Percentiles rank a stretch among this genome's conserved stretches.
Evolutionary conservation across 1,140 invertebrate species (phyloP).

Genomic region (Caenorhabditis elegans): WBcel235 BX284604.4:13122001-13122500

Average conservation of each 20-base stretch:
- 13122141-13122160: constrained; percentile 30
- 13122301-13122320: constrained; percentile 6
- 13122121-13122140: constrained; percentile 2
- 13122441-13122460: not conserved
- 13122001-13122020: no score
- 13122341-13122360: not conserved
- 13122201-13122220: constrained; percentile 28
- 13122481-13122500: no score
- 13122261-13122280: not conserved
- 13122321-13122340: not conserved
- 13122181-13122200: constrained; percentile 41
- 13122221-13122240: constrained; percentile 32
- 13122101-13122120: no score
- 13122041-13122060: not conserved
- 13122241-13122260: constrained; percentile 41
- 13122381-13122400: constrained; percentile 5
- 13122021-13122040: not conserved
- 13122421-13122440: no score
- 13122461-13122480: no score
- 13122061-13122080: no score
- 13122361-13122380: not conserved
- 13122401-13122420: no score
- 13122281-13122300: not conserved
- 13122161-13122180: constrained; percentile 44
- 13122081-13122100: no score